Base-by-base conservation (phyloP, 2,797 vertebrate genomes). In the Sphenodon punctatus region DNA sequence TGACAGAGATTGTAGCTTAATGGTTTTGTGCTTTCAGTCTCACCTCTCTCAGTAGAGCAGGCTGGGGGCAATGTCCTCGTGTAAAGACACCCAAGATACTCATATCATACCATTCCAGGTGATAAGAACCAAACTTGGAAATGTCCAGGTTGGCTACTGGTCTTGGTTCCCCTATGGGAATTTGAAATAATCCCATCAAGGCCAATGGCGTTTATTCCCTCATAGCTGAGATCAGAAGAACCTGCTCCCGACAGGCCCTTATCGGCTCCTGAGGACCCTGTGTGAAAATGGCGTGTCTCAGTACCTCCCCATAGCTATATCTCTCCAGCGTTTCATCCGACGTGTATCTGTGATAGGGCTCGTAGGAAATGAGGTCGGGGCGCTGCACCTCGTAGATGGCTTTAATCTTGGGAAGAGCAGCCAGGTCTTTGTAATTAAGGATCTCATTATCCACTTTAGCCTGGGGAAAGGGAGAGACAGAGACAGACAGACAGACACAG, bases 381-480 rank as follows among this genome's bases (percentile, higher is more conserved):
- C 97, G 97, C 89, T 98, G 98, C 91, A 99, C 97, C 95, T 99
- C 98, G 67, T 99, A 99, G 97, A 99, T 99, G 96, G 98, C 97
- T 95, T 99, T 99, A 96, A 98, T 96, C 97, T 98, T 98, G 96
- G 99, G 99, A 95, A 99, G 97, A 91, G 98, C 99, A 89, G 99
- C 99, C 95, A 99, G 97, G 93, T 99, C 98, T 97, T 98, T 99
- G 98, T 99, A 99, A 97, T 97, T 97, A 97, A 99, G 98, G 95
- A 99, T 97, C 95, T 99, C 97, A 96, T 98, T 98, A 97, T 98
- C 97, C 97, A 99, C 97, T 97, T 97, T 99, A 95, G 98, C 98
- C 98, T 99, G 95, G 93, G 96, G 94, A 97, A 94, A 97, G 94
- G 96, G 95, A 92, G 93, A 95, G 94, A 95, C 88, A 96, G 90